Conservation (phyloP, 2,113 vertebrate species). For the Callipepla squamata region DNA sequence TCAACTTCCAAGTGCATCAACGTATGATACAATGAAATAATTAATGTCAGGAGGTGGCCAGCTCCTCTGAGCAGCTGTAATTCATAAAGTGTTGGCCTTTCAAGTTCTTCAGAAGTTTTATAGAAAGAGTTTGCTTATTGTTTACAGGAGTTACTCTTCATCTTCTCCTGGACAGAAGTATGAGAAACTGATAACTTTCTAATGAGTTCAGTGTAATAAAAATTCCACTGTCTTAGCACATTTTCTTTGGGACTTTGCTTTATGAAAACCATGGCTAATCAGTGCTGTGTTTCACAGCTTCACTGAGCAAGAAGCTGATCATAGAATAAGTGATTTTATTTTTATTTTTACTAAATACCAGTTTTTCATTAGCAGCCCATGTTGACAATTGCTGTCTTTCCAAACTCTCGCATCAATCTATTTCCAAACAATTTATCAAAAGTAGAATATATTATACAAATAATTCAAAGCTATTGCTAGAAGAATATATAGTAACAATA, state of each 20-base stretch:
- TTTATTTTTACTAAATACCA: not conserved
- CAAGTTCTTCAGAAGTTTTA: not conserved
- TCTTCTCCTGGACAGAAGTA: not conserved
- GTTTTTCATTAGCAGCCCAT: not conserved
- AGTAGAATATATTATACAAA: slow-evolving; percentile 52
- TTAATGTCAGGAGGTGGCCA: slow-evolving; percentile 33
- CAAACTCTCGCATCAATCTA: slow-evolving; percentile 20
- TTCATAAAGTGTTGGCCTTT: not conserved
- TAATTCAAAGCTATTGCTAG: slow-evolving; percentile 58
- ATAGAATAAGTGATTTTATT: not conserved
- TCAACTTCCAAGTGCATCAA: slow-evolving; percentile 6
- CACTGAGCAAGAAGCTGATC: not conserved
- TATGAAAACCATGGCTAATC: not conserved
- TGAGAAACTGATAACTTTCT: not conserved
- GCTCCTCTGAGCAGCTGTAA: slow-evolving; percentile 30
- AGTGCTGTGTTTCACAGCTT: not conserved
- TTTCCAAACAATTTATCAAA: slow-evolving; percentile 61
- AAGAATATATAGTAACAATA: slow-evolving; percentile 54
- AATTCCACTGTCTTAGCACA: not conserved
- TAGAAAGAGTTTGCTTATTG: not conserved
- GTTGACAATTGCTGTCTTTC: slow-evolving; percentile 40
- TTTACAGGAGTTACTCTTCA: not conserved
- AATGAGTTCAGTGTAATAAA: not conserved
- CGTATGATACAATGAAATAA: slow-evolving; percentile 65
- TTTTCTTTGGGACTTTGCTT: not conserved